Evolutionary conservation across 2,113 vertebrate species (phyloP).

Genomic region (Alectura lathami): DNA sequence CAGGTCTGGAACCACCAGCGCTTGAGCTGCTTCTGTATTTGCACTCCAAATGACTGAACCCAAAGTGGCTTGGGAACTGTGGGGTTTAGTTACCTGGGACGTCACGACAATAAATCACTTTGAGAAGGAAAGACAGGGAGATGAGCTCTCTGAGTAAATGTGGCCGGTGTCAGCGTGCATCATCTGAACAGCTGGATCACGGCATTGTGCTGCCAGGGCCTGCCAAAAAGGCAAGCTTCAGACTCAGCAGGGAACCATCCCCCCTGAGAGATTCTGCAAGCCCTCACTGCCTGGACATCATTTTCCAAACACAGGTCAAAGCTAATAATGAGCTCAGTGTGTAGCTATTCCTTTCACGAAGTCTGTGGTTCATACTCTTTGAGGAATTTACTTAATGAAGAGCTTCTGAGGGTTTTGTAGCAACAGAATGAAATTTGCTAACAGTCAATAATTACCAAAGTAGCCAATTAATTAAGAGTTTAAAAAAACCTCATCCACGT

Average conservation of each 20-base stretch:
- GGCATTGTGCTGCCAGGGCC: not conserved
- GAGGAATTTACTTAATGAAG: not conserved
- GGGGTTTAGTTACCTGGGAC: not conserved
- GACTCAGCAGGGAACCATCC: not conserved
- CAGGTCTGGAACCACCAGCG: not conserved
- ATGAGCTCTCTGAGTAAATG: not conserved
- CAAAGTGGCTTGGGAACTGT: not conserved
- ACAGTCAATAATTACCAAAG: not conserved
- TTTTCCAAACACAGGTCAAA: not conserved
- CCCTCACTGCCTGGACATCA: not conserved
- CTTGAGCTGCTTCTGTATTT: not conserved
- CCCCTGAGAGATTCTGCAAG: not conserved
- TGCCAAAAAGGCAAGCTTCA: no score
- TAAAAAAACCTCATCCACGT: not conserved
- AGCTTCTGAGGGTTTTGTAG: not conserved
- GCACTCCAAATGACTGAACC: not conserved
- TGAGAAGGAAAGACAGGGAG: not conserved
- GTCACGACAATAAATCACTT: not conserved
- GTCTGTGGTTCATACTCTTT: not conserved
- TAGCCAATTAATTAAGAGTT: not conserved
- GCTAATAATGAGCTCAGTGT: not conserved
- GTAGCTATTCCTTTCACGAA: not conserved
- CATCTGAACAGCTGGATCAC: accelerated
- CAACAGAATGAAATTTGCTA: not conserved
- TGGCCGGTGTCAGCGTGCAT: not conserved